Base-by-base conservation (phyloP, 2,888 invertebrate genomes). In the Cyclophora punctaria region DNA sequence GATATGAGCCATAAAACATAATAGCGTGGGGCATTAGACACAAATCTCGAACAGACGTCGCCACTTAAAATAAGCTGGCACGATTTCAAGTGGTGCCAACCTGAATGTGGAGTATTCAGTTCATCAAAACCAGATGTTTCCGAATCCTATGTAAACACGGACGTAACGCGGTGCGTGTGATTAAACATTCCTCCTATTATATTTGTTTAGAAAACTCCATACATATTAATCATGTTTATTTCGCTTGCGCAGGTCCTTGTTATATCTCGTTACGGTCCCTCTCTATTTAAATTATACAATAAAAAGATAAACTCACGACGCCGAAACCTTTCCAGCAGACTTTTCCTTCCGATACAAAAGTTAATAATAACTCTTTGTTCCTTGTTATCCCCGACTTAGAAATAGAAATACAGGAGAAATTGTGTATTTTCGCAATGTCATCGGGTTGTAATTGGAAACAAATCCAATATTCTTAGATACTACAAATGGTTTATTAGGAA, bases 21-120 rank as follows among this genome's bases (percentile, higher is more conserved):
- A 76, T 64, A 71, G 69, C 68, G 58, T 57, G 63, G 69, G 67
- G 70, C 73, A 80, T 80, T 77, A 81, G 74, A 76, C 75, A 77
- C 79, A 80, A 79, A 80, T 84, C 82, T 83, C 72, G 69, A 78
- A 72, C 84, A 83, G 83, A 78, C 79, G 78, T 81, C 78, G 78
- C 79, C 82, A 84, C 83, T 87, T 85, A 81, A 86, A 87, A 87
- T 86, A 86, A 83, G 76, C 83, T 88, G 87, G 86, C 86, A 87
- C 79, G 81, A 74, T 78, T 83, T 86, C 86, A 86, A 88, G 80
- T 79, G 79, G 77, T 75, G 72, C 78, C 79, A 83, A 84, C 84
- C 83, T 81, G 80, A 82, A 83, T 83, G 75, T 74, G 74, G 80
- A 83, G 78, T 83, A 84, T 87, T 86, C 82, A 83, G 85, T 81